Conservation (phyloP, 53 echinoderm and acorn worm genomes). For the Glandiceps talaboti region DNA sequence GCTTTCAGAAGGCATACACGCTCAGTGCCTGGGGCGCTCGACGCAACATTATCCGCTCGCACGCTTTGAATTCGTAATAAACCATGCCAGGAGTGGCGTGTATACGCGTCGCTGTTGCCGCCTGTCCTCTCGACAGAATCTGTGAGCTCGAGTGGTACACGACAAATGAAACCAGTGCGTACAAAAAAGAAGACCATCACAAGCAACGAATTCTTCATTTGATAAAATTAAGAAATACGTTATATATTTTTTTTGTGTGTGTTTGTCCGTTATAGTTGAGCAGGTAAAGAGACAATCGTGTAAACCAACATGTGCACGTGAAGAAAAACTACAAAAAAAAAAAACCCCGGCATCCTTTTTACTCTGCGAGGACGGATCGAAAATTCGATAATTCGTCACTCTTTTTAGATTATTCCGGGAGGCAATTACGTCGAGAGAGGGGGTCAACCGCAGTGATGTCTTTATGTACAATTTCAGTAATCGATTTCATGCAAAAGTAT, state of each 20-base stretch:
- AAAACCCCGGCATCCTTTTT: too few species aligned
- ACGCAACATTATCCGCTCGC: not conserved
- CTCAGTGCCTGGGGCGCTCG: not conserved
- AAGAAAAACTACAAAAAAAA: not conserved
- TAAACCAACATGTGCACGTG: not conserved
- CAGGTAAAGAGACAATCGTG: not conserved
- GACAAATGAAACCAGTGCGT: too few species aligned
- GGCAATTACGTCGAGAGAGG: not conserved
- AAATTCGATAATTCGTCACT: not conserved
- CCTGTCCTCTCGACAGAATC: not conserved
- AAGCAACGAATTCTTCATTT: too few species aligned
- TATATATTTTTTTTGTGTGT: not conserved
- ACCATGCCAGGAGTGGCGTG: not conserved
- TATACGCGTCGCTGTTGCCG: not conserved
- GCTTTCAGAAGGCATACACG: not conserved
- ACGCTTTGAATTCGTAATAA: not conserved
- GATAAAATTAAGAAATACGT: too few species aligned
- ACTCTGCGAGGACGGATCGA: not conserved
- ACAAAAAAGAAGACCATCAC: too few species aligned
- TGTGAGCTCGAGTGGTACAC: too few species aligned
- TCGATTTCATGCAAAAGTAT: not conserved
- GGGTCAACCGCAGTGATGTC: not conserved
- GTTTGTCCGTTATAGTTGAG: not conserved
- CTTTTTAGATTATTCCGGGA: not conserved
- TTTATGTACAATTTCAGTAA: not conserved